A percentile compares a stretch with the other conserved stretches of the same genome.
Conservation (phyloP, 2,113 vertebrate species). For the Philantomba maxwellii region DNA sequence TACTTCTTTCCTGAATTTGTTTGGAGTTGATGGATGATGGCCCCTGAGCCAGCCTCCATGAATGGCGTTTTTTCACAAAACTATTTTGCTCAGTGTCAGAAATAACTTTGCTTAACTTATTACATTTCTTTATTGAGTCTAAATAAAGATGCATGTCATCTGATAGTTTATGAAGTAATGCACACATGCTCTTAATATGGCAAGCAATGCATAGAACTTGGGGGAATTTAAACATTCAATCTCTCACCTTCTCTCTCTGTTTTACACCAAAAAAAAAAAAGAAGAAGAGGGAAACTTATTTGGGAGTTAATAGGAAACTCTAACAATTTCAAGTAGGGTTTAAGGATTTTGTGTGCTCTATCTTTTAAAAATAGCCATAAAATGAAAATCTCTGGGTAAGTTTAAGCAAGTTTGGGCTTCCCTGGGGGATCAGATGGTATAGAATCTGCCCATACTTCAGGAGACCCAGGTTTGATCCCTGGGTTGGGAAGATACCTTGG, state of each 20-base stretch:
- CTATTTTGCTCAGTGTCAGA: slow-evolving; percentile 3
- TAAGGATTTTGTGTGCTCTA: not conserved
- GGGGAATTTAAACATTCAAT: not conserved
- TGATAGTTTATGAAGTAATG: slow-evolving; percentile 45
- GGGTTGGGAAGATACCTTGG: not conserved
- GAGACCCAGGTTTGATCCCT: not conserved
- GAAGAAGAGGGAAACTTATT: not conserved
- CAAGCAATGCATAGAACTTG: not conserved
- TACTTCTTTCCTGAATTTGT: slow-evolving; percentile 29
- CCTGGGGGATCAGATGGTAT: not conserved
- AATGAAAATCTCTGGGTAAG: slow-evolving; percentile 40
- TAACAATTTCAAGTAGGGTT: not conserved
- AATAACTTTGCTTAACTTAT: slow-evolving; percentile 22
- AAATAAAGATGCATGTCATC: slow-evolving; percentile 9
- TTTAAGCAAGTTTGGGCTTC: slow-evolving; percentile 1
- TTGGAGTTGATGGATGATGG: not conserved
- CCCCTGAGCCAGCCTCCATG: not conserved
- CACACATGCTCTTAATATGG: not conserved
- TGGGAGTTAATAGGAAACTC: not conserved
- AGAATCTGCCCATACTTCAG: not conserved
- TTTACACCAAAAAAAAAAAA: not conserved
- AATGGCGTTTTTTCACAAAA: not conserved
- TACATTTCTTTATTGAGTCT: slow-evolving; percentile 51
- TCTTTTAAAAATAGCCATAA: not conserved
- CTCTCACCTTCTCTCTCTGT: not conserved